These are phyloP conservation scores for Gymnoscopelus microlampas DNA, from an alignment of 2,797 vertebrate genomes.

Conservation along the genomic window DNA sequence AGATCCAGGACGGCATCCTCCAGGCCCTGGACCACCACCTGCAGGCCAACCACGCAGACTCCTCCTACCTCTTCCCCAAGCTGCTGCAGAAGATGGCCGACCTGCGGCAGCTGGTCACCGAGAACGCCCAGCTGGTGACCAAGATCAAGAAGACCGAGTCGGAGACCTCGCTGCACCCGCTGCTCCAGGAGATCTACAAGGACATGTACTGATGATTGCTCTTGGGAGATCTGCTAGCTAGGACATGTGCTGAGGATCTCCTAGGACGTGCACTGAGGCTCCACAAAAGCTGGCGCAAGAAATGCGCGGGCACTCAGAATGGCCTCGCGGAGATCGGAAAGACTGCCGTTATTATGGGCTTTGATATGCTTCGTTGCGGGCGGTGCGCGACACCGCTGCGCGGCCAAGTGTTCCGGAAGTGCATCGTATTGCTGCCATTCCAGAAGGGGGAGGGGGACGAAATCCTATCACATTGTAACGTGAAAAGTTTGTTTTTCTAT, in stretches of 20 bases:
- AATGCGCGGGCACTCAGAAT: no score
- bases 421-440: no score
- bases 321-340: no score
- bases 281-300: no score
- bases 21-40: conserved; percentile 86
- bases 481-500: no score
- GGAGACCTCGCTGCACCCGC: conserved; percentile 86
- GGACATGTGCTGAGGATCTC: conserved; percentile 83
- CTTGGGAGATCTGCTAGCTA: conserved; percentile 85
- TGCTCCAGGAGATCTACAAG: conserved; percentile 89
- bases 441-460: no score
- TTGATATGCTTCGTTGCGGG: no score
- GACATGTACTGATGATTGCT: conserved; percentile 83
- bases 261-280: no score
- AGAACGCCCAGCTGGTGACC: conserved; percentile 87
- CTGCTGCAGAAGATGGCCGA: conserved; percentile 90
- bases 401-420: no score
- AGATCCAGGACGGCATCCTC: conserved; percentile 88
- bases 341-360: no score
- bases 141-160: conserved; percentile 89
- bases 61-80: conserved; percentile 88
- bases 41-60: conserved; percentile 84
- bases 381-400: no score
- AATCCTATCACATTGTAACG: no score
- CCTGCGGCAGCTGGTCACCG: conserved; percentile 87